Conservation (phyloP, 2,888 invertebrate species). For the Schizaphis graminum region DNA sequence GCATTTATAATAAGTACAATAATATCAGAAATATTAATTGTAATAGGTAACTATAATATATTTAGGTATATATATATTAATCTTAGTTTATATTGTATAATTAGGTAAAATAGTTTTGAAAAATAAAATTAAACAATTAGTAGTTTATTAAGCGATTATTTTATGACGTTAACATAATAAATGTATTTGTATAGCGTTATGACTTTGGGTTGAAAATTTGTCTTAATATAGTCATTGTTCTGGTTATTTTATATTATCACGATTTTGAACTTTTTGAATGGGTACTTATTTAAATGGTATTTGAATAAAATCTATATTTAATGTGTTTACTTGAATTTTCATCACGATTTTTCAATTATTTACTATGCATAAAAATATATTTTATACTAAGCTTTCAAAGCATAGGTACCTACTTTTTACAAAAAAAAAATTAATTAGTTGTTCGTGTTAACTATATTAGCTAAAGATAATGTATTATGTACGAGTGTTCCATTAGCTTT, state of each 20-base stretch:
- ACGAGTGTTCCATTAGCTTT: not conserved
- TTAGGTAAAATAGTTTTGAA: not conserved
- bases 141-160: not conserved
- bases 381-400: not conserved
- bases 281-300: not conserved
- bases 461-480: not conserved
- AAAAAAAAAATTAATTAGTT: conserved; percentile 15
- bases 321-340: not conserved
- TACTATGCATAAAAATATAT: not conserved
- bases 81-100: not conserved
- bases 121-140: not conserved
- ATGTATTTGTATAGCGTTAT: not conserved
- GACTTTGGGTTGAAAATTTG: not conserved
- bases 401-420: not conserved
- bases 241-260: conserved; percentile 23
- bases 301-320: not conserved
- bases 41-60: not conserved
- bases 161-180: not conserved
- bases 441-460: not conserved
- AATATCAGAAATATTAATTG: not conserved
- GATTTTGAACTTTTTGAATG: conserved; percentile 41
- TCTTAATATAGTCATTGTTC: not conserved
- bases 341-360: conserved; percentile 10
- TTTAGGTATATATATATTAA: not conserved
- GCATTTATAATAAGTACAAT: not conserved